These are phyloP conservation scores for Anticlea derivata DNA, from an alignment of 2,888 invertebrate species.

Conservation along the genomic window DNA sequence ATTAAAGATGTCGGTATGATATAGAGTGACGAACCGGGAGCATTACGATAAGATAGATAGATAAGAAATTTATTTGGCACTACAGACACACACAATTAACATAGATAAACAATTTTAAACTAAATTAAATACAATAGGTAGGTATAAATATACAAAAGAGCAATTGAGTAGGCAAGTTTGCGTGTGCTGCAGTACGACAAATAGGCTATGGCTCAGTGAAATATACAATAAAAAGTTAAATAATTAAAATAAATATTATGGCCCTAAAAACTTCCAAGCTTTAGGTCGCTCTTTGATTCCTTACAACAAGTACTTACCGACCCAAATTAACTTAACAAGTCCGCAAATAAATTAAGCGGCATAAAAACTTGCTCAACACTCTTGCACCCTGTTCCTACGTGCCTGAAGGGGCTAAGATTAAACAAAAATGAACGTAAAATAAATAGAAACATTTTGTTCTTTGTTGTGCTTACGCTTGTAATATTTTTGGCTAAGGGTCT, in stretches of 20 bases:
- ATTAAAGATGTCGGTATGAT: too few relatives aligned
- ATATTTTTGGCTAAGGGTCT: constrained; percentile 10
- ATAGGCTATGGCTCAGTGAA: too few relatives aligned
- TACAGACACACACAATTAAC: too few relatives aligned
- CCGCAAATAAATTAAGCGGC: constrained; percentile 45
- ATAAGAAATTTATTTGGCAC: too few relatives aligned
- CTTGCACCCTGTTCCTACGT: constrained; percentile 33
- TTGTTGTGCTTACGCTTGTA: constrained; percentile 14
- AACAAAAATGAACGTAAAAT: constrained; percentile 21
- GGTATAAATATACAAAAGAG: too few relatives aligned
- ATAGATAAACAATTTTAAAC: too few relatives aligned
- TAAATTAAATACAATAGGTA: too few relatives aligned
- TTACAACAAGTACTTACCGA: constrained; percentile 18
- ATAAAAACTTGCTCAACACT: constrained; percentile 40
- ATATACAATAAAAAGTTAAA: too few relatives aligned
- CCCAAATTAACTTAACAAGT: constrained; percentile 51
- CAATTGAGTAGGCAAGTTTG: too few relatives aligned
- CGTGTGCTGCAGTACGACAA: too few relatives aligned
- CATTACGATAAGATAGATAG: too few relatives aligned
- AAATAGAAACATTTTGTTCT: constrained; percentile 19
- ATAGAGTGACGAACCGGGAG: too few relatives aligned
- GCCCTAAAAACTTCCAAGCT: constrained; percentile 17
- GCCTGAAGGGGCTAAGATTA: constrained; percentile 5
- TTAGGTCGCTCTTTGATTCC: constrained; percentile 9
- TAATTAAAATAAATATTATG: constrained; percentile 21